Conservation (phyloP, 2,113 vertebrate species). For the Spea multiplicata region DNA sequence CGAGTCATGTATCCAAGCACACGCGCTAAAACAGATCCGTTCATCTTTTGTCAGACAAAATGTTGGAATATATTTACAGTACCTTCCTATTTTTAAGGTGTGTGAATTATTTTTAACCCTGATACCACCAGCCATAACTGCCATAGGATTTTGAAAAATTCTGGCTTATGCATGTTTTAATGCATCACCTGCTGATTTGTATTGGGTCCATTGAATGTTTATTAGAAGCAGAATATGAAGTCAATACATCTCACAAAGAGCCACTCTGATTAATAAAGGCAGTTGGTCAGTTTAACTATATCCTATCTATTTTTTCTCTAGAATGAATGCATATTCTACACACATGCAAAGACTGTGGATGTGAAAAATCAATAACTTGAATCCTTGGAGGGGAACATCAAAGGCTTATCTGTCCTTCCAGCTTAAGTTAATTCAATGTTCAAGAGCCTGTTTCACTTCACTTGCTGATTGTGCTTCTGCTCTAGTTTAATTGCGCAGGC, state of each 20-base stretch:
- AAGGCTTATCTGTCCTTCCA: neutral
- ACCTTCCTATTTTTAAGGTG: too few species aligned
- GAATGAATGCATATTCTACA: slow-evolving; percentile 25
- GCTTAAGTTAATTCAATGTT: accelerated
- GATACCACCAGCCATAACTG: too few species aligned
- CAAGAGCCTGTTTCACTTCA: neutral
- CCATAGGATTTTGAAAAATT: neutral
- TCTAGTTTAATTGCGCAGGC: slow-evolving; percentile 13
- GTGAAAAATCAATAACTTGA: neutral
- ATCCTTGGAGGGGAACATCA: neutral
- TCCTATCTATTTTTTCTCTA: slow-evolving; percentile 14
- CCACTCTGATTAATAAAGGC: slow-evolving; percentile 29
- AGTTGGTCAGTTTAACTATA: slow-evolving; percentile 21
- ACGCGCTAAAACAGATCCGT: too few species aligned
- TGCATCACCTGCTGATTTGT: slow-evolving; percentile 25
- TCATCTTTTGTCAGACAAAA: too few species aligned
- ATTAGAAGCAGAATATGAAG: slow-evolving; percentile 9
- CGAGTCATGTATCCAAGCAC: too few species aligned
- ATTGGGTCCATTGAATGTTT: slow-evolving; percentile 16
- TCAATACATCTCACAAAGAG: slow-evolving; percentile 14
- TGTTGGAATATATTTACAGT: too few species aligned
- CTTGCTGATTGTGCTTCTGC: neutral
- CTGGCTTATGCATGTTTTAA: neutral
- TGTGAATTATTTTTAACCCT: too few species aligned
- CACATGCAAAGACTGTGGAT: slow-evolving; percentile 13